phyloP scores from a whole-genome alignment of 2,888 invertebrate species.

The Plebejus anna region DNA sequence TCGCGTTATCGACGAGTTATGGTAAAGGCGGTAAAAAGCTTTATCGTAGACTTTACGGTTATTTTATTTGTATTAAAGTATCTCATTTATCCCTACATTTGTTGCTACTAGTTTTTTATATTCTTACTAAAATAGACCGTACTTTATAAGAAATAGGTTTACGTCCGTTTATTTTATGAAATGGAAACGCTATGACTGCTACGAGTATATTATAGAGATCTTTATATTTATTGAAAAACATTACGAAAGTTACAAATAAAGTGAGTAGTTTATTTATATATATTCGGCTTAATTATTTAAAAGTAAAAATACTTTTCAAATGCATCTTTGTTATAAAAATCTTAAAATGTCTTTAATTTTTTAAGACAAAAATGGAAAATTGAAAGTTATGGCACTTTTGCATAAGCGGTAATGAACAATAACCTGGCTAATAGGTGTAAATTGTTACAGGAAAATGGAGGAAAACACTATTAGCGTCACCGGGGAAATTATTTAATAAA shows the following conservation, averaged over 20 bases:
- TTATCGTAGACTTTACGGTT: neutral
- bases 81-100: neutral
- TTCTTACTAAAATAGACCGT: neutral
- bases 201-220: too few species aligned
- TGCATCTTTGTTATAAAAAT: too few species aligned
- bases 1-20: neutral
- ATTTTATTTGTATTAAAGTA: constrained; percentile 11
- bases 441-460: neutral
- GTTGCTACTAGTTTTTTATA: neutral
- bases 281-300: too few species aligned
- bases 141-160: neutral
- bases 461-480: constrained; percentile 6
- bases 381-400: neutral
- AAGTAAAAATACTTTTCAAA: too few species aligned
- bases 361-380: too few species aligned
- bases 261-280: too few species aligned
- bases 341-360: too few species aligned
- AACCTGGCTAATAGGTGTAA: neutral
- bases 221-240: too few species aligned
- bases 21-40: neutral
- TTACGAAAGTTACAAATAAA: too few species aligned
- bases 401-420: neutral
- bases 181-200: too few species aligned
- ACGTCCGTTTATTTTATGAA: too few species aligned
- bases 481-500: constrained; percentile 8